Evolutionary conservation across 2,113 vertebrate species (phyloP).

Genomic region (Apteryx owenii): DNA sequence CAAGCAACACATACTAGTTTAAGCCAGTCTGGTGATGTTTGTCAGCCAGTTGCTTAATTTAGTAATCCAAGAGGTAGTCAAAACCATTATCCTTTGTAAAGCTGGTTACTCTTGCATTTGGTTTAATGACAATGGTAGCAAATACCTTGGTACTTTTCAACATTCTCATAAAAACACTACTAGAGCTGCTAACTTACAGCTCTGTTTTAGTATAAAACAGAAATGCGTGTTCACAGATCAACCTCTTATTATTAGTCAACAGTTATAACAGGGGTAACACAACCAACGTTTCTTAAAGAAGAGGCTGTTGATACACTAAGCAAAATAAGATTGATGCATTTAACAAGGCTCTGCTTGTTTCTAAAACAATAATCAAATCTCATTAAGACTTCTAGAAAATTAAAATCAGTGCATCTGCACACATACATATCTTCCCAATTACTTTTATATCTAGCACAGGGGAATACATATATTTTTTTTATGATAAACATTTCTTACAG

Average conservation of each 20-base stretch:
- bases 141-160: constrained; percentile 53
- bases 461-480: constrained; percentile 83
- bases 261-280: constrained; percentile 64
- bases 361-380: constrained; percentile 77
- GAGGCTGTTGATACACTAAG: constrained; percentile 70
- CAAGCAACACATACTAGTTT: constrained; percentile 72
- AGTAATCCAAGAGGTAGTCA: constrained; percentile 81
- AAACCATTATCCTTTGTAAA: constrained; percentile 54
- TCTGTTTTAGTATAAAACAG: constrained; percentile 17
- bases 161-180: constrained; percentile 57
- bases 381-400: constrained; percentile 82
- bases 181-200: constrained; percentile 34
- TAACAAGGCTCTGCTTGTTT: constrained; percentile 72
- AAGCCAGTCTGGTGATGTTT: constrained; percentile 75
- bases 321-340: constrained; percentile 65
- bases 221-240: constrained; percentile 42
- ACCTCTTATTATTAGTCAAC: constrained; percentile 62
- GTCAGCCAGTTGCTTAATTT: constrained; percentile 67
- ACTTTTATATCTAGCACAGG: constrained; percentile 77
- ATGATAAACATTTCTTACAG: constrained; percentile 87
- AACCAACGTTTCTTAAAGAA: constrained; percentile 67
- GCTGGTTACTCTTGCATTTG: constrained; percentile 54
- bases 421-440: constrained; percentile 75
- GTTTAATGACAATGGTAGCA: constrained; percentile 64
- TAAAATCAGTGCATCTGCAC: constrained; percentile 77